Percentiles rank a stretch among this genome's conserved stretches.
Conservation (phyloP, 1,140 invertebrate species). For the Acromyrmex heyeri region DNA sequence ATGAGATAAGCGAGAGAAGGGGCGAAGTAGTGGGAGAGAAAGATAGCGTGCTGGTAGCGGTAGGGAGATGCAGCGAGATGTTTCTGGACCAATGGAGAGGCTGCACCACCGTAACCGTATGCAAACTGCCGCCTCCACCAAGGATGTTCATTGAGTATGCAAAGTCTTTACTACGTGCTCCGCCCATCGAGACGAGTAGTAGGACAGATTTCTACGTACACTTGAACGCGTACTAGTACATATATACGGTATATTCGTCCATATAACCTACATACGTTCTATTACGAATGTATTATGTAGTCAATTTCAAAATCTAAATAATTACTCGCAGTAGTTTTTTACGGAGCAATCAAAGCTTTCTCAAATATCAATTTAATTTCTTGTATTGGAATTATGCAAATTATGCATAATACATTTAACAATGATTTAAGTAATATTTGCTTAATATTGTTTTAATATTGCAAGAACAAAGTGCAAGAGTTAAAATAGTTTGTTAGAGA, state of each 20-base stretch:
- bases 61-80: conserved; percentile 78
- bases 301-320: not conserved
- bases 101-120: conserved; percentile 82
- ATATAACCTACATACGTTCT: not conserved
- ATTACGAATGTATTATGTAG: not conserved
- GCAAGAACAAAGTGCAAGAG: not conserved
- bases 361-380: conserved; percentile 4
- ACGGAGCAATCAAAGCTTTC: not conserved
- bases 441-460: conserved; percentile 1
- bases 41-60: conserved; percentile 63
- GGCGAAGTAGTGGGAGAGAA: conserved; percentile 66
- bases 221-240: conserved; percentile 16
- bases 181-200: conserved; percentile 79
- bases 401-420: not conserved
- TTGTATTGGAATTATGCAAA: not conserved
- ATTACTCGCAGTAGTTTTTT: not conserved
- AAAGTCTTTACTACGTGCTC: conserved; percentile 84
- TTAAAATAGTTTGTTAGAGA: not conserved
- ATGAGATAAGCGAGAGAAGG: conserved; percentile 67
- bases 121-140: conserved; percentile 85
- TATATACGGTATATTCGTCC: not conserved
- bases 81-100: conserved; percentile 85
- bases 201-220: conserved; percentile 65
- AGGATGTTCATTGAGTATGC: conserved; percentile 84
- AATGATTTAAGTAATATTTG: not conserved